phyloP scores from a whole-genome alignment of 2,797 vertebrate genomes.

The Lacerta bilineata region DNA sequence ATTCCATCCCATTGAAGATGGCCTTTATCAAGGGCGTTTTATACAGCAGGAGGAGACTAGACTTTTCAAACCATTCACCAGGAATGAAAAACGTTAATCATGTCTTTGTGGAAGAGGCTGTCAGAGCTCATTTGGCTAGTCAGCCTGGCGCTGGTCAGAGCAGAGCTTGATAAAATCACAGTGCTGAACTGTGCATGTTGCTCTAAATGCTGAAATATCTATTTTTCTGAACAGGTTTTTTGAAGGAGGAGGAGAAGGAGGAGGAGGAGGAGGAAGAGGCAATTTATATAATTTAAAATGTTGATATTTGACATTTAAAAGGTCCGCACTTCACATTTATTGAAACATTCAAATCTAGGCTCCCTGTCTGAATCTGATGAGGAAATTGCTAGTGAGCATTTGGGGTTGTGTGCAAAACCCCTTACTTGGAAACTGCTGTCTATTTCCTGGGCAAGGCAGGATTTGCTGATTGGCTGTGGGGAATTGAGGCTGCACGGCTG shows the following conservation, averaged over 20 bases:
- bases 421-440: background rate
- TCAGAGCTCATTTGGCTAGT: conserved; percentile 63
- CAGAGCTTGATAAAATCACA: conserved; percentile 57
- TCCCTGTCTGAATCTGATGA: background rate
- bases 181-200: conserved; percentile 40
- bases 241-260: background rate
- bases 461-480: background rate
- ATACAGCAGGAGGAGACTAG: background rate
- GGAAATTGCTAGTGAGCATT: background rate
- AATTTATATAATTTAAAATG: background rate
- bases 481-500: background rate
- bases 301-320: background rate
- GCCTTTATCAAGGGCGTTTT: conserved; percentile 36
- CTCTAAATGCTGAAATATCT: conserved; percentile 7
- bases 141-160: conserved; percentile 47
- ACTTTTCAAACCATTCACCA: conserved; percentile 64
- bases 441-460: background rate
- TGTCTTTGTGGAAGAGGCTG: conserved; percentile 53
- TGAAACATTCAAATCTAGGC: background rate
- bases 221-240: conserved; percentile 53
- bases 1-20: background rate
- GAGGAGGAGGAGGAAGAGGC: too few species aligned
- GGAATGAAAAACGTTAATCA: conserved; percentile 55
- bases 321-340: background rate
- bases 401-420: background rate